Conservation (phyloP, 2,888 invertebrate genomes). For the Limnephilus auricula region DNA sequence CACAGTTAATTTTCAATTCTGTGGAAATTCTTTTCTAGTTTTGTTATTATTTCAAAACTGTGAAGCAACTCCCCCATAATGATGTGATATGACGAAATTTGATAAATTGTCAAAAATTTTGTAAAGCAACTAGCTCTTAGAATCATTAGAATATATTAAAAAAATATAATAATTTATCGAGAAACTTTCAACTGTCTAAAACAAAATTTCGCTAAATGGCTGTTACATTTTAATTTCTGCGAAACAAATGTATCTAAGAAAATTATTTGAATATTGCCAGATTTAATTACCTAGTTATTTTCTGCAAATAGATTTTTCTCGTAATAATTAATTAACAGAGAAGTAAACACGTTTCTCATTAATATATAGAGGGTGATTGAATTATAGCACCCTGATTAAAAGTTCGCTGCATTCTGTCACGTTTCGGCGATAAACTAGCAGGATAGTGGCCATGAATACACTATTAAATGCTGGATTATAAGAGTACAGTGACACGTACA, state of each 20-base stretch:
- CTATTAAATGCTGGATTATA: not conserved
- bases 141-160: no score
- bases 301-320: not conserved
- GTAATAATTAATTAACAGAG: slow-evolving; percentile 2
- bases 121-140: no score
- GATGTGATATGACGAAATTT: no score
- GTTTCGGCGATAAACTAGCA: not conserved
- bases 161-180: no score
- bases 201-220: no score
- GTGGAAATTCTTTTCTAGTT: no score
- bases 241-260: not conserved
- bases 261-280: not conserved
- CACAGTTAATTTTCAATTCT: no score
- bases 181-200: no score
- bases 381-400: not conserved
- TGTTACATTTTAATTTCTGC: no score
- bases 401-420: not conserved
- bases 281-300: not conserved
- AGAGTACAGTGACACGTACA: not conserved
- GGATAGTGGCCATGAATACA: not conserved
- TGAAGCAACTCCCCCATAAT: no score
- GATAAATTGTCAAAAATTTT: no score
- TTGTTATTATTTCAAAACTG: no score
- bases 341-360: not conserved
- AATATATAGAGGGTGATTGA: not conserved